Percentiles rank a stretch among this genome's conserved stretches.
phyloP scores from a whole-genome alignment of 2,888 invertebrate genomes.

The Orthosia gothica region DNA sequence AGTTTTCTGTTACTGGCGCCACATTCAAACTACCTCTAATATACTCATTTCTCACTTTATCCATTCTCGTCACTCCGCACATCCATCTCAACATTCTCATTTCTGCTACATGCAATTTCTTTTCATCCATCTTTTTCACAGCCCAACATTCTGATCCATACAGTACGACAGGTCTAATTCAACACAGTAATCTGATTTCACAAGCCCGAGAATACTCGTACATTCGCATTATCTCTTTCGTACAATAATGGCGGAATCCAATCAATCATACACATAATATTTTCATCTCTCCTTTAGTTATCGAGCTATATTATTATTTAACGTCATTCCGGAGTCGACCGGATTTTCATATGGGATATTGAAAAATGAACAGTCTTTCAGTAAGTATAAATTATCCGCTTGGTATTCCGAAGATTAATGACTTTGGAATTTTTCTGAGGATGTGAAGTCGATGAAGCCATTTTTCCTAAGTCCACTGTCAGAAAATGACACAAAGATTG shows the following conservation, averaged over 20 bases:
- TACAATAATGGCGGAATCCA: slow-evolving; percentile 1
- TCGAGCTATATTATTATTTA: slow-evolving; percentile 52
- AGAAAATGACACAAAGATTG: slow-evolving; percentile 88
- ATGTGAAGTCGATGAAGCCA: slow-evolving; percentile 87
- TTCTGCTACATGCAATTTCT: too few species aligned
- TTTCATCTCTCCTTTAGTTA: slow-evolving; percentile 38
- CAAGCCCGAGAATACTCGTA: not conserved
- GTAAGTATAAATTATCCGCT: slow-evolving; percentile 81
- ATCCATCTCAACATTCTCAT: too few species aligned
- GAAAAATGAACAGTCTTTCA: slow-evolving; percentile 76
- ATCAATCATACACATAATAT: slow-evolving; percentile 35
- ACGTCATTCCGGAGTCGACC: slow-evolving; percentile 46
- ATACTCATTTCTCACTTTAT: too few species aligned
- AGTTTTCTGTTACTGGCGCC: too few species aligned
- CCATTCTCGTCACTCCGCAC: too few species aligned
- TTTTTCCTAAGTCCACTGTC: slow-evolving; percentile 86
- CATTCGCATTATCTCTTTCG: slow-evolving; percentile 7
- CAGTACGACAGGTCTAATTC: too few species aligned
- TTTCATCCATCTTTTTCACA: too few species aligned
- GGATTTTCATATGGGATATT: slow-evolving; percentile 67
- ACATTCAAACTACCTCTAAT: too few species aligned
- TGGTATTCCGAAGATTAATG: slow-evolving; percentile 83
- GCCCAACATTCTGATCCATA: too few species aligned
- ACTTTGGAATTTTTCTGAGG: slow-evolving; percentile 83
- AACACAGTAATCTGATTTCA: not conserved